Evolutionary conservation across 1,140 invertebrate genomes (phyloP).

Genomic region (Aplysia californica): DNA sequence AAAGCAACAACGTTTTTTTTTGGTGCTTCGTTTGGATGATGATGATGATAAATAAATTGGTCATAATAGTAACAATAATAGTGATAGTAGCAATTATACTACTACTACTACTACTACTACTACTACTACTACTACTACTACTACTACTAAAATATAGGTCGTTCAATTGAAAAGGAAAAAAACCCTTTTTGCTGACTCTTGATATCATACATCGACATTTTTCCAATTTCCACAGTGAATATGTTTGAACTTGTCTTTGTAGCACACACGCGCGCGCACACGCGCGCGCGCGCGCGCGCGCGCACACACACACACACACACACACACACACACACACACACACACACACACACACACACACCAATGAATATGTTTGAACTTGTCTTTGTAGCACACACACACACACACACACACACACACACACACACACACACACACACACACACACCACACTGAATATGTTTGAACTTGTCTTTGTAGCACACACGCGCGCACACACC

Average conservation of each 20-base stretch:
- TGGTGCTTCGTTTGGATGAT: background rate
- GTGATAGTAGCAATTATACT: background rate
- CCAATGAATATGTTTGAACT: background rate
- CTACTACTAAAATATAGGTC: too few species aligned
- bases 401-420: background rate
- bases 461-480: too few species aligned
- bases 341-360: background rate
- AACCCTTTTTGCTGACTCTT: background rate
- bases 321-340: background rate
- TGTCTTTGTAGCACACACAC: background rate
- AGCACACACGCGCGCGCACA: background rate
- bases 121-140: too few species aligned
- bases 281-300: background rate
- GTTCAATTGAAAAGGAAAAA: too few species aligned
- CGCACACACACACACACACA: background rate
- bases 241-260: background rate
- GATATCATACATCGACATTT: background rate
- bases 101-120: too few species aligned
- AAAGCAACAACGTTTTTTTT: background rate
- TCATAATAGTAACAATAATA: background rate
- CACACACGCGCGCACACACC: too few species aligned
- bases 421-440: too few species aligned
- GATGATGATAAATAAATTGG: too few species aligned
- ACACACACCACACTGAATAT: too few species aligned
- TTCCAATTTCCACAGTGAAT: background rate